These are phyloP conservation scores for Telmatherina bonti DNA, from an alignment of 2,797 vertebrate species.

Conservation along the genomic window DNA sequence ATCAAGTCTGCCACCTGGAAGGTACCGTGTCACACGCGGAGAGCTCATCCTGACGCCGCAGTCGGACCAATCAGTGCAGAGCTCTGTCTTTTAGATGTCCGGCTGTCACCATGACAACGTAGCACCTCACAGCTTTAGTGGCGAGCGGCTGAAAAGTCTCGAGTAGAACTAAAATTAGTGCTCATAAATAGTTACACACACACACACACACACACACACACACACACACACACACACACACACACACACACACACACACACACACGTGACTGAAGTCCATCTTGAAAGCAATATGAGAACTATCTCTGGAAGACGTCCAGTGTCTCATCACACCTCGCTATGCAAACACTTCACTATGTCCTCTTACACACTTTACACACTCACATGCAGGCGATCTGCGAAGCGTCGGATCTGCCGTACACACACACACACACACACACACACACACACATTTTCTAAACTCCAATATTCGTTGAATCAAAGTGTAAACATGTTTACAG, in stretches of 20 bases:
- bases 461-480: too few species aligned
- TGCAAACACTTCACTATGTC: neutral
- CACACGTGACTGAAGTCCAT: slow-evolving; percentile 14
- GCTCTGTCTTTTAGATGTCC: too few species aligned
- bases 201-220: neutral
- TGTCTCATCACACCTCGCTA: neutral
- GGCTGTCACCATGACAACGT: neutral
- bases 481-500: too few species aligned
- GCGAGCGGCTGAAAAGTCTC: neutral
- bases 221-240: slow-evolving; percentile 9
- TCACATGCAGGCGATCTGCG: too few species aligned
- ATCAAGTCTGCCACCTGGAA: slow-evolving; percentile 92
- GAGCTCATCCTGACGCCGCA: neutral
- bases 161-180: neutral
- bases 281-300: neutral
- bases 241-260: slow-evolving; percentile 1
- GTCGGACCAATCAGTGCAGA: too few species aligned
- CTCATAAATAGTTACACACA: slow-evolving; percentile 12
- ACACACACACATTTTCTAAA: too few species aligned
- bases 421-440: too few species aligned
- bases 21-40: slow-evolving; percentile 61
- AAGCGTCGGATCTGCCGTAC: too few species aligned
- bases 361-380: neutral
- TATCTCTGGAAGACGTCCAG: slow-evolving; percentile 12
- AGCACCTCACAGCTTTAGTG: neutral